Conservation (phyloP, 2,888 invertebrate species). For the Palloptera scutellata region DNA sequence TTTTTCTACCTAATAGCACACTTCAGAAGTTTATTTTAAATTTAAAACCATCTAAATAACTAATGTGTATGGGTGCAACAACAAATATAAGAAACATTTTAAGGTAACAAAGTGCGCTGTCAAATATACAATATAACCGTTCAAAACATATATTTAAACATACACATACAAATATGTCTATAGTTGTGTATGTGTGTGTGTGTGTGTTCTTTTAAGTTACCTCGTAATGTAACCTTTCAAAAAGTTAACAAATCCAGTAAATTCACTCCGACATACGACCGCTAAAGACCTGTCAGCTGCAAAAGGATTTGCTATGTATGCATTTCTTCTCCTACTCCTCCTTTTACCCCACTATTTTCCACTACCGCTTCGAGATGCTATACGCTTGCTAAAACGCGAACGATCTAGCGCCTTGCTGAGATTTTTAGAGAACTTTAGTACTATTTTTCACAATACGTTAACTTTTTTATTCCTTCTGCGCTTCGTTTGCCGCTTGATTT, state of each 20-base stretch:
- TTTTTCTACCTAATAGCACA: no score
- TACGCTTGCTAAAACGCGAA: slow-evolving; percentile 36
- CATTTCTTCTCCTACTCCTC: slow-evolving; percentile 4
- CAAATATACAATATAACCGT: no score
- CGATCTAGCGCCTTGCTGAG: slow-evolving; percentile 23
- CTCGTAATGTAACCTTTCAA: slow-evolving; percentile 9
- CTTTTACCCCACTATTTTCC: slow-evolving; percentile 9
- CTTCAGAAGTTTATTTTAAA: no score
- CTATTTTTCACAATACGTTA: no score
- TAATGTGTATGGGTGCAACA: no score
- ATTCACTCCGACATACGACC: slow-evolving; percentile 41
- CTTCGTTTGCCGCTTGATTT: no score
- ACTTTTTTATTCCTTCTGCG: no score
- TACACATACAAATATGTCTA: no score
- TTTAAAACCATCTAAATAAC: no score
- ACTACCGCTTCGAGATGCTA: slow-evolving; percentile 8
- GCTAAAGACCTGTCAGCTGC: slow-evolving; percentile 33
- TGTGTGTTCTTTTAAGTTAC: no score
- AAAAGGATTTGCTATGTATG: slow-evolving; percentile 18
- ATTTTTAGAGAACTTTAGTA: no score
- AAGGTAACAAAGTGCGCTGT: not conserved
- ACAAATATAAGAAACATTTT: not conserved
- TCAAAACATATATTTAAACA: not conserved
- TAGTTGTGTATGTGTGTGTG: not conserved
- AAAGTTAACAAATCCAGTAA: slow-evolving; percentile 49